These are phyloP conservation scores for Tanypteryx hageni DNA, from an alignment of 2,888 invertebrate species.

Conservation along the genomic window DNA sequence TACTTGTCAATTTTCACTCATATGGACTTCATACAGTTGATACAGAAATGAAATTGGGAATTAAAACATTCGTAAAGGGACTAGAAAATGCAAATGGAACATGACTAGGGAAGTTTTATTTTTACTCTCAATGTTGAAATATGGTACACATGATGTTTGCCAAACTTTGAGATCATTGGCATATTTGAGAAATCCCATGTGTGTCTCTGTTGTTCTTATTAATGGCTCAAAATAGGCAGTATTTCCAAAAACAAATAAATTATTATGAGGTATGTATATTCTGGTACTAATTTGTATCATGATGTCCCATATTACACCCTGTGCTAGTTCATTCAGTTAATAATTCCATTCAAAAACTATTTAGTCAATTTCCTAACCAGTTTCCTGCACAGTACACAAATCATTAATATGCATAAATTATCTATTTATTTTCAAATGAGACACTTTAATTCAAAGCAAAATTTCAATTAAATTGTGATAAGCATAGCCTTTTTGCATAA, in stretches of 20 bases:
- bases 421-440: background rate
- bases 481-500: conserved; percentile 28
- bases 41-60: background rate
- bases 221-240: conserved; percentile 13
- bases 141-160: background rate
- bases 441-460: background rate
- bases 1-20: background rate
- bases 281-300: conserved; percentile 11
- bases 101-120: conserved; percentile 32
- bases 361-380: conserved; percentile 21
- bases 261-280: conserved; percentile 37
- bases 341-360: conserved; percentile 46
- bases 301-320: background rate
- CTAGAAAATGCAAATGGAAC: conserved; percentile 7
- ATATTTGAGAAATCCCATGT: background rate
- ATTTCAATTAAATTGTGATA: background rate
- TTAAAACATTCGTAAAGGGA: conserved; percentile 11
- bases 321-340: conserved; percentile 26
- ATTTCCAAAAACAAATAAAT: conserved; percentile 2
- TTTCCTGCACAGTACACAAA: conserved; percentile 56
- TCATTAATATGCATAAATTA: background rate
- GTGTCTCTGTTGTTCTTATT: conserved; percentile 12
- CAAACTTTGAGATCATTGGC: background rate
- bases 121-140: conserved; percentile 1
- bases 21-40: background rate